phyloP scores from a whole-genome alignment of 2,888 invertebrate genomes.

The Parnassius glacialis region DNA sequence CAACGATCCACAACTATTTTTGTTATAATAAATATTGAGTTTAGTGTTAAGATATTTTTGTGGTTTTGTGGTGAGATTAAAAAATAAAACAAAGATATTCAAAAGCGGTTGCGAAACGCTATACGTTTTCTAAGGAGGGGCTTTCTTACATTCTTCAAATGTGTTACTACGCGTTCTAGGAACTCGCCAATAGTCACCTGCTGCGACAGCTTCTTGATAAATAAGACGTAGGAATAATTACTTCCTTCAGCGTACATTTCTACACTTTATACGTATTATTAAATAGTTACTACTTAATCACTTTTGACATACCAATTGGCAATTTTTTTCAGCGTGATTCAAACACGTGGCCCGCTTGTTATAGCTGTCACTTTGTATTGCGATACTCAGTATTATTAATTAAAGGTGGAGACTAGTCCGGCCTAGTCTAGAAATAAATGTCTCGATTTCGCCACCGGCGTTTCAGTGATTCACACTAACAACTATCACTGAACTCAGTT shows the following conservation, averaged over 20 bases:
- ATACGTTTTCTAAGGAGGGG: slow-evolving; percentile 20
- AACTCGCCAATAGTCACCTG: slow-evolving; percentile 65
- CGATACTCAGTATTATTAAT: slow-evolving; percentile 57
- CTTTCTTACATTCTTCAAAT: slow-evolving; percentile 27
- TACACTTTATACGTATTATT: slow-evolving; percentile 23
- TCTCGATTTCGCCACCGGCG: slow-evolving; percentile 42
- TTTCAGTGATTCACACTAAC: slow-evolving; percentile 34
- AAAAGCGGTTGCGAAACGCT: slow-evolving; percentile 5
- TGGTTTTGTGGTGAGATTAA: no score
- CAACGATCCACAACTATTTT: no score
- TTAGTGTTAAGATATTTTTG: no score
- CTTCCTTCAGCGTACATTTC: slow-evolving; percentile 68
- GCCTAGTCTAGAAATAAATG: slow-evolving; percentile 46
- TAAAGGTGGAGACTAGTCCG: slow-evolving; percentile 36
- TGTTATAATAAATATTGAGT: no score
- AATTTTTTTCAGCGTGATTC: slow-evolving; percentile 40
- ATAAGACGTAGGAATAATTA: slow-evolving; percentile 71
- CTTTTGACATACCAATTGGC: slow-evolving; percentile 48
- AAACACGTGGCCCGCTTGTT: slow-evolving; percentile 36
- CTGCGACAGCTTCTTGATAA: slow-evolving; percentile 69
- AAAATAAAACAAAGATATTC: no score
- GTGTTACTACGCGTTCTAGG: slow-evolving; percentile 38
- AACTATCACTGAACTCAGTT: slow-evolving; percentile 7
- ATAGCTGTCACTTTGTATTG: slow-evolving; percentile 59
- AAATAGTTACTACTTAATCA: slow-evolving; percentile 46